These are phyloP conservation scores for Drosophila falleni DNA, from an alignment of 2,888 invertebrate species.

Conservation along the genomic window DNA sequence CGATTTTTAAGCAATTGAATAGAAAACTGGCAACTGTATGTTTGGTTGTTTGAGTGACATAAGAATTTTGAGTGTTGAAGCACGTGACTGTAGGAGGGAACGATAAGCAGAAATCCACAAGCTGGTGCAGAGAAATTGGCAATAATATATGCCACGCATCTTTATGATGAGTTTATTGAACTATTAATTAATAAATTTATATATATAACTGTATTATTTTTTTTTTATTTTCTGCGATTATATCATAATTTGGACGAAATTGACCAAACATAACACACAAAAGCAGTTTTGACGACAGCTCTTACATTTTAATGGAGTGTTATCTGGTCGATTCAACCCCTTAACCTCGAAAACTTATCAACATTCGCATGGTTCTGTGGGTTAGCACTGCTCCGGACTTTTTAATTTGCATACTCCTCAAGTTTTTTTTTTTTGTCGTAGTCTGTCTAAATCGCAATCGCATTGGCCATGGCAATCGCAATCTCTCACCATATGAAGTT, in stretches of 20 bases:
- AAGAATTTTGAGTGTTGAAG: constrained; percentile 26
- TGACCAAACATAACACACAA: neutral
- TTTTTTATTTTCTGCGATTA: constrained; percentile 35
- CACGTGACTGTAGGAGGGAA: constrained; percentile 37
- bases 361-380: constrained; percentile 44
- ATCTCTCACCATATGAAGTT: constrained; percentile 55
- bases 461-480: constrained; percentile 33
- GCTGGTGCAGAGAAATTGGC: neutral
- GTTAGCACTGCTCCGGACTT: constrained; percentile 48
- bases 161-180: constrained; percentile 56
- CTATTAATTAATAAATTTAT: constrained; percentile 18
- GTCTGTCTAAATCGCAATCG: constrained; percentile 46
- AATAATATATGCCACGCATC: constrained; percentile 30
- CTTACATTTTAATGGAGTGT: constrained; percentile 53
- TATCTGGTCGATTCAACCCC: constrained; percentile 39
- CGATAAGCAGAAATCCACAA: neutral
- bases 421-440: constrained; percentile 26
- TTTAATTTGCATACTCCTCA: constrained; percentile 51
- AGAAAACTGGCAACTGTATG: constrained; percentile 19
- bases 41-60: constrained; percentile 23
- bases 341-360: constrained; percentile 57
- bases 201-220: neutral
- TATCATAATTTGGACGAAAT: constrained; percentile 52
- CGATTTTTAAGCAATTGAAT: constrained; percentile 25
- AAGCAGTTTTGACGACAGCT: constrained; percentile 35